Evolutionary conservation across 2,113 vertebrate genomes (phyloP), one percentile per base, ranked within the genome.

Genomic region (Scomber scombrus): DNA sequence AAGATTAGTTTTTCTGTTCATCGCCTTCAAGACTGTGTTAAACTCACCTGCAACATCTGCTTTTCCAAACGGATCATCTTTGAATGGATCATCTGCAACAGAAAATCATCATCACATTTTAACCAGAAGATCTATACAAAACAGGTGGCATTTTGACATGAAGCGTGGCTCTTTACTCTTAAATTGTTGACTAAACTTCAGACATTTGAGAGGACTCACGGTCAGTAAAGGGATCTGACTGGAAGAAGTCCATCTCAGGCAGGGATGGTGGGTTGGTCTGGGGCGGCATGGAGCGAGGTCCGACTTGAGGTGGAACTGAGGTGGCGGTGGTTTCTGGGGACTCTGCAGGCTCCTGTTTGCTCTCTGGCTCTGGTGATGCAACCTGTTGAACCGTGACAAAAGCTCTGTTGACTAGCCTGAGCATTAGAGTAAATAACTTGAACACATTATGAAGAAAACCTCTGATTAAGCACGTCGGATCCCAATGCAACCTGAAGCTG

Each of bases 11-110:
- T 4, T 10, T 21, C 18, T 50, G 23, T 16, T 68, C 2, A 26
- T 79, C 46, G 58, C 4, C 15, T 47, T 34, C 6, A 43, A 56
- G 15, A 0, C 3, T 1, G 11, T 3, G 3, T 10, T 40, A 26
- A 13, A 57, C 11, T 31, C 66, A 98, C 98, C 97, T 63, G 92
- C 84, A 80, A 88, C 84, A 45, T 94, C 92, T 66, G 96, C 95
- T 95, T 99, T 98, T 72, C 97, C 96, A 95, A 99, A 99, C 47
- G 95, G 97, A 91, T 99, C 98, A 87, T 99, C 97, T 86, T 97
- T 98, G 90, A 99, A 99, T 73, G 97, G 97, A 93, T 99, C 97
- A 78, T 93, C 98, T 99, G 72, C 62, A 88, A 66, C 75, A 45
- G 72, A 85, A 72, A 29, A 82, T 67, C 58, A 62, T 73, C n/a